phyloP scores from a whole-genome alignment of 2,888 invertebrate species.

The Platycheirus albimanus region DNA sequence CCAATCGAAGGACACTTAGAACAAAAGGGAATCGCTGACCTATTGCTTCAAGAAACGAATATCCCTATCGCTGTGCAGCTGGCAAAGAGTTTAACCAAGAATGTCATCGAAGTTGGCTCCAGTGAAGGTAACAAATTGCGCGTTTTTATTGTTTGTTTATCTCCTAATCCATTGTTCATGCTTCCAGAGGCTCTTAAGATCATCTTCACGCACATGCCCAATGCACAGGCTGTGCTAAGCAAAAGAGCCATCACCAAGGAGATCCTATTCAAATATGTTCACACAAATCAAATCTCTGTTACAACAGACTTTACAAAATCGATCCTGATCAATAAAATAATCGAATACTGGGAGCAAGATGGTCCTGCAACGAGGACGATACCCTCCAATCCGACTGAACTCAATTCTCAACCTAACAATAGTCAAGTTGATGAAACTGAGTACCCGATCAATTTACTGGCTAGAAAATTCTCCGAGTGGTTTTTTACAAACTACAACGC shows the following conservation, averaged over 20 bases:
- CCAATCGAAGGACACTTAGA: conserved; percentile 76
- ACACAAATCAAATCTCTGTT: conserved; percentile 82
- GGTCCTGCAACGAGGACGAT: background rate
- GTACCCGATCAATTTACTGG: conserved; percentile 83
- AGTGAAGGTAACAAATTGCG: conserved; percentile 75
- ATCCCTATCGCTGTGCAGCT: conserved; percentile 76
- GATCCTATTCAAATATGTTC: conserved; percentile 84
- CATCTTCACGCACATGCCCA: conserved; percentile 83
- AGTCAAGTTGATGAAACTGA: conserved; percentile 58
- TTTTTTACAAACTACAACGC: conserved; percentile 83
- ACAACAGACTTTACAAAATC: conserved; percentile 83
- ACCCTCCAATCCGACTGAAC: background rate
- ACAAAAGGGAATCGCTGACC: conserved; percentile 77
- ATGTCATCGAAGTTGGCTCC: conserved; percentile 76
- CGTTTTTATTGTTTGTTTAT: background rate
- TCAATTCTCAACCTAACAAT: background rate
- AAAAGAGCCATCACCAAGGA: conserved; percentile 84
- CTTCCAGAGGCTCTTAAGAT: conserved; percentile 84
- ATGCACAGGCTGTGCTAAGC: conserved; percentile 83
- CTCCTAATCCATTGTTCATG: background rate
- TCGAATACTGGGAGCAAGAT: conserved; percentile 82
- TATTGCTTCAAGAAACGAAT: conserved; percentile 77
- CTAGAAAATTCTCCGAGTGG: conserved; percentile 85
- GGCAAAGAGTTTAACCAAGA: conserved; percentile 78
- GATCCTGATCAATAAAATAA: conserved; percentile 83